phyloP scores from a whole-genome alignment of 37 sponge, comb jelly and placozoan genomes.

The Theonella swinhoei region DNA sequence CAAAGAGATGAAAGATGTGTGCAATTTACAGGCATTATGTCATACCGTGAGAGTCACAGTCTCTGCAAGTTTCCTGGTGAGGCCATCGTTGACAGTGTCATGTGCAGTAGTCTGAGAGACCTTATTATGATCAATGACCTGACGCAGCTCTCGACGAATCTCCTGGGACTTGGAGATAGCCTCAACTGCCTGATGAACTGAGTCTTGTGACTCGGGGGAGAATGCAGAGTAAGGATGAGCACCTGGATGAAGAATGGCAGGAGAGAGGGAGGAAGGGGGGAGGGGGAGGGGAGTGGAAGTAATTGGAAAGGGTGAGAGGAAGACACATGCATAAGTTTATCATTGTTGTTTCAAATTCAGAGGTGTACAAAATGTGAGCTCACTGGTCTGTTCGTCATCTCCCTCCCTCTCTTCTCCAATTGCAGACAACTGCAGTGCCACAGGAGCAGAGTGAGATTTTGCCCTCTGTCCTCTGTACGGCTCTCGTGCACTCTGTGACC shows the following conservation, averaged over 20 bases:
- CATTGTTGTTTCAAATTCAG: no score
- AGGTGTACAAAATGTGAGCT: neutral
- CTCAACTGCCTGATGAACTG: slow-evolving; percentile 30
- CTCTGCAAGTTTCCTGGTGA: slow-evolving; percentile 69
- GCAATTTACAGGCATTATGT: no score
- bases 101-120: slow-evolving; percentile 55
- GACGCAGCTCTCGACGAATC: slow-evolving; percentile 33
- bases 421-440: neutral
- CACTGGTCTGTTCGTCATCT: neutral
- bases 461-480: neutral
- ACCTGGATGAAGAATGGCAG: neutral
- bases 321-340: no score
- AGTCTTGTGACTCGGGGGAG: slow-evolving; percentile 38
- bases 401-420: neutral
- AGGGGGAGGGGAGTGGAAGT: no score
- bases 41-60: slow-evolving; percentile 81
- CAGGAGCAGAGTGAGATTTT: neutral
- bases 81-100: slow-evolving; percentile 64
- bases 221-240: slow-evolving; percentile 18
- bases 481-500: neutral
- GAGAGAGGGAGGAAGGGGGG: no score
- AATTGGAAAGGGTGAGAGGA: no score
- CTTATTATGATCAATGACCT: slow-evolving; percentile 33
- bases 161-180: slow-evolving; percentile 14
- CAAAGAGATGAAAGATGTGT: no score